A percentile compares a stretch with the other conserved stretches of the same genome.
phyloP scores from a whole-genome alignment of 2,797 vertebrate species.

The Anguilla obscura region DNA sequence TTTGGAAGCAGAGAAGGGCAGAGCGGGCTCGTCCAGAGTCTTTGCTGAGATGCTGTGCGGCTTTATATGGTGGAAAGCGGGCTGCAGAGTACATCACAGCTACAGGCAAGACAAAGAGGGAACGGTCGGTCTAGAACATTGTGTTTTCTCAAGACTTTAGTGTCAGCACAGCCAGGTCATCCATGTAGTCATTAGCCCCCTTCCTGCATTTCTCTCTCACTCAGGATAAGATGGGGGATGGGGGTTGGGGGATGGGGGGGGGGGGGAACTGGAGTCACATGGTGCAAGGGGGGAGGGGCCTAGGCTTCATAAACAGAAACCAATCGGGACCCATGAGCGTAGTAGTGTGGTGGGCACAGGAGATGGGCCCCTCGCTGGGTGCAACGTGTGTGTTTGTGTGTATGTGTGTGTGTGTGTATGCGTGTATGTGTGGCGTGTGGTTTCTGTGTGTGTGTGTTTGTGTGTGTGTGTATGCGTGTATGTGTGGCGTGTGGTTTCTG shows the following conservation, averaged over 20 bases:
- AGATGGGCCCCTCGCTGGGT: background rate
- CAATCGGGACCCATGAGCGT: background rate
- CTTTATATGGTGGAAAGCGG: background rate
- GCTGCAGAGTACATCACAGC: background rate
- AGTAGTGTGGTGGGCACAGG: background rate
- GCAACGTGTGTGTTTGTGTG: background rate
- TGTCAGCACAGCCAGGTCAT: background rate
- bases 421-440: no score
- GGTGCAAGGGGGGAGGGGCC: background rate
- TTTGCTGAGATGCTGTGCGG: constrained; percentile 31
- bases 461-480: no score
- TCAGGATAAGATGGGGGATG: background rate
- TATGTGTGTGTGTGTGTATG: no score
- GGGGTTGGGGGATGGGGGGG: background rate
- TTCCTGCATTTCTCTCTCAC: constrained; percentile 20
- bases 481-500: no score
- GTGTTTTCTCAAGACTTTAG: background rate
- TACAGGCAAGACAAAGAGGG: background rate
- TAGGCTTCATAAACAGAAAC: background rate
- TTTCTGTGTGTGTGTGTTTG: no score
- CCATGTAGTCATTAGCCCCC: background rate
- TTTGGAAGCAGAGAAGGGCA: constrained; percentile 46
- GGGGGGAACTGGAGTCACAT: background rate
- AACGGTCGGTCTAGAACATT: background rate
- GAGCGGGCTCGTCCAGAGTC: constrained; percentile 46